Evolutionary conservation across 2,888 invertebrate species (phyloP), one percentile per base, ranked within the genome.

Genomic region (Linyphia triangularis): DNA sequence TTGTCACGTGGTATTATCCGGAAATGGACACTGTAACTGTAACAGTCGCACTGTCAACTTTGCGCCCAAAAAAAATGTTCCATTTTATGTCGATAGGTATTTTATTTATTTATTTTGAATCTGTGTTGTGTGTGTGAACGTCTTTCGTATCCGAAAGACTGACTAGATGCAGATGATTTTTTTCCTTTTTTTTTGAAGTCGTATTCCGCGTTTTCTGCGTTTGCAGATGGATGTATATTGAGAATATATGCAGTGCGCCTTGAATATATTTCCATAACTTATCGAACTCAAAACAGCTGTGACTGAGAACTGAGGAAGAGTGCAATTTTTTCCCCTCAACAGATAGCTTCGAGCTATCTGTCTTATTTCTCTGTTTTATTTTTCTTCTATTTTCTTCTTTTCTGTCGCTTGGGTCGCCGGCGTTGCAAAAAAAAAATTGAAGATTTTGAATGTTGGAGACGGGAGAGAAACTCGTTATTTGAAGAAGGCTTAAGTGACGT

Each of bases 1-100:
- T 69, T 89, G 89, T 89, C 89, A 89, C 89, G 83, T 89, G 84
- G 84, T 79, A 89, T 89, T 89, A 89, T 82, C 89, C 84, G 89
- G 89, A 89, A 89, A 89, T 82, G 89, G 84, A 89, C 89, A 78
- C 79, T 83, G 77, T 84, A 72, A 69, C 69, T 75, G 81, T 67
- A 69, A 88, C 61, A 77, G 77, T 77, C 70, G 88, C 77, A 83
- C 82, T 88, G 77, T 83, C 88, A 83, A 77, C 84, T 85, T 69
- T 59, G 65, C 65, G 63, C 65, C 63, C 59, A 67, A 57, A 78
- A 69, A 82, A 84, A 85, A 85, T 77, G 84, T 85, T 85, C 84
- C 59, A 85, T 85, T 85, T 72, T 77, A 77, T 85, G 84, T 85
- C 84, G 84, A 85, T 85, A 85, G 84, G 84, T 75, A 77, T 85